Conservation (phyloP, 2,888 invertebrate species). For the Campoplex capitator region DNA sequence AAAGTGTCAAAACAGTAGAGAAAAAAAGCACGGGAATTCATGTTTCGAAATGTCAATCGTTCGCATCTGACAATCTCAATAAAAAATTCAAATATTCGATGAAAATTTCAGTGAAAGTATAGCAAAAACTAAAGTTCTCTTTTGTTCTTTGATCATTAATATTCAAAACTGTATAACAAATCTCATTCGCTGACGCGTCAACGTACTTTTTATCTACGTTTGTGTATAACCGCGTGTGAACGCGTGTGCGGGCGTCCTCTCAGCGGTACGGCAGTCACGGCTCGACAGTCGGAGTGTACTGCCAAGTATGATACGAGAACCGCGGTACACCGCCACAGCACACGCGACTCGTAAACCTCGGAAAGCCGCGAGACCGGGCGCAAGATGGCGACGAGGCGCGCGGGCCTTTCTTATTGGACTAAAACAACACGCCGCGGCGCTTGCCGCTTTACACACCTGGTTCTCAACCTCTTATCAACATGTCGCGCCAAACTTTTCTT, state of each 20-base stretch:
- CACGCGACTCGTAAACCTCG: conserved; percentile 77
- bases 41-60: conserved; percentile 41
- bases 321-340: conserved; percentile 62
- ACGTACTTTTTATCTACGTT: background rate
- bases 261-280: conserved; percentile 75
- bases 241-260: conserved; percentile 56
- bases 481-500: conserved; percentile 7
- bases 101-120: background rate
- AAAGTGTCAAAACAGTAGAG: conserved; percentile 32
- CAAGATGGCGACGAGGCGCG: conserved; percentile 79
- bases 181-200: background rate
- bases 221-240: background rate
- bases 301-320: conserved; percentile 71
- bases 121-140: background rate
- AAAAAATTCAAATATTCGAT: background rate
- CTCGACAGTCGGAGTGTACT: conserved; percentile 80
- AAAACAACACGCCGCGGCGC: conserved; percentile 42
- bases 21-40: conserved; percentile 2
- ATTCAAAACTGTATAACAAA: background rate
- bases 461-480: conserved; percentile 70
- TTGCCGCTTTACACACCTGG: conserved; percentile 60
- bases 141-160: background rate
- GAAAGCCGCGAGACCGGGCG: conserved; percentile 77
- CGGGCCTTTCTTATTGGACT: conserved; percentile 73
- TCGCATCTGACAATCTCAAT: background rate